Base-by-base conservation (phyloP, 2,888 invertebrate genomes). In the Drosophila birchii region DNA sequence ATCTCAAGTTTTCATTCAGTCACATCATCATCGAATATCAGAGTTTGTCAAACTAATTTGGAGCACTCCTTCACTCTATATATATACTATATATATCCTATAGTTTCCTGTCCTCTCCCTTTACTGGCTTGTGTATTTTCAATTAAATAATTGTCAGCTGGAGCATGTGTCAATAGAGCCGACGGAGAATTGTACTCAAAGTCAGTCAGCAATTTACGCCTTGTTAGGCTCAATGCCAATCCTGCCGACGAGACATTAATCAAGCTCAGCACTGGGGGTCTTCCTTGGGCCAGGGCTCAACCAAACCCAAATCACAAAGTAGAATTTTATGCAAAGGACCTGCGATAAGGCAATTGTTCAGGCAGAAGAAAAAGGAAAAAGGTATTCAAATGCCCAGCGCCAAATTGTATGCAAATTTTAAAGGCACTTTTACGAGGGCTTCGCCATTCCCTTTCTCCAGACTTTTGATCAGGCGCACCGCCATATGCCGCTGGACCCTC, bases 271-370 rank as follows among this genome's bases (percentile, higher is more conserved):
- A 58, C 58, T 64, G 70, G 43, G 41, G 16, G 14, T 14, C 43
- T 18, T 55, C 45, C 26, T 49, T 60, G 71, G 26, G 32, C 34
- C 43, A 36, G 45, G 45, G 23, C 39, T 14, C 69, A 55, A 51
- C 29, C 44, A 26, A 12, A 47, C 62, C 72, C 76, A 67, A 79
- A 86, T 86, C 57, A 62, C 59, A 59, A 63, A 83, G 79, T 68
- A 67, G 57, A 70, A 77, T 88, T 80, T 86, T 88, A 88, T 86
- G 86, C 80, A 81, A 80, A 83, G 78, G 78, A 75, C 23, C 36
- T 9, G 5, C 20, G 55, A 60, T 41, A 57, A 69, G 73, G 70
- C 63, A 34, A 64, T 63, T 63, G 63, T 47, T 41, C 18, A n/a
- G 58, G 36, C 4, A 14, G 23, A 34, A 53, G 14, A 41, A 11